Evolutionary conservation across 2,797 vertebrate species (phyloP), one percentile per base, ranked within the genome.

Genomic region (Clamator glandarius): DNA sequence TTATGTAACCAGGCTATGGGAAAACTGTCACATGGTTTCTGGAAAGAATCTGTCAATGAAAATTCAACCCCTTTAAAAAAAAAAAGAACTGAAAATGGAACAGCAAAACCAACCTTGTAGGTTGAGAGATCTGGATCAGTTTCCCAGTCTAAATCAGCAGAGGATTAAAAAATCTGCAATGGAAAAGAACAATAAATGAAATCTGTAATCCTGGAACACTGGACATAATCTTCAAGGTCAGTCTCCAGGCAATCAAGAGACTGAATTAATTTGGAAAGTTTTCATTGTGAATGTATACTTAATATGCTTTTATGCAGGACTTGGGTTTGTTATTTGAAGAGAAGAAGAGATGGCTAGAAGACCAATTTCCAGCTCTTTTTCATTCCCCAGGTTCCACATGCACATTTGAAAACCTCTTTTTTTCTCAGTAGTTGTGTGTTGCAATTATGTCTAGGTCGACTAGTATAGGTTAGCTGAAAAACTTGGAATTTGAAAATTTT

Each of bases 151-250:
- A 90, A 92, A 64, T 70, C 87, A 80, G 15, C 29, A 73, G 74
- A 82, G 58, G 76, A 94, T 96, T 92, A 91, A 59, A 89, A 91
- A 72, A 3, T 54, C 41, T 80, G 14, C 36, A 54, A 44, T 74
- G 33, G 64, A 84, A 93, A 92, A 85, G 15, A 70, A 62, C 66
- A 87, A 92, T 63, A 93, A 95, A 73, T 89, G 17, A 92, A 83
- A 51, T 70, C 46, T 81, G 36, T 92, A 93, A 94, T 94, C 64
- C 58, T 66, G 33, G 26, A 70, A 67, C 55, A 74, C 12, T 92
- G 3, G 21, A 12, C 0, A 0, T 93, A 75, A 86, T 90, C 80
- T 93, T 36, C 26, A 67, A 89, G 52, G 21, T 92, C 90, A 51
- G 29, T 39, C 54, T 87, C 86, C 48, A 92, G 29, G 31, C 52